Evolutionary conservation across 2,113 vertebrate species (phyloP).

Genomic region (Phalacrocorax aristotelis): DNA sequence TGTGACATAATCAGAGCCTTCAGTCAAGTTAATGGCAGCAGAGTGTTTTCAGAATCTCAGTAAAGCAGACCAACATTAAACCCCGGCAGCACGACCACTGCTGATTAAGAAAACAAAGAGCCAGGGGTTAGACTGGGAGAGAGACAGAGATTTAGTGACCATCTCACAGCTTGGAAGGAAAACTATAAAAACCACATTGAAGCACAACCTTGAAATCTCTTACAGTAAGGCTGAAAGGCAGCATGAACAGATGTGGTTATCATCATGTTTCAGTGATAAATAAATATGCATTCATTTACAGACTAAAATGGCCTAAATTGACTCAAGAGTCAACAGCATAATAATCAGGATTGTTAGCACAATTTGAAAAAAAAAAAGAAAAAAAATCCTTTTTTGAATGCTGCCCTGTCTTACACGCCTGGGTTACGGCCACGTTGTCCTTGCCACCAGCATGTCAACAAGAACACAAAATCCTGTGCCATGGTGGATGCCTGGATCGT

Average conservation of each 20-base stretch:
- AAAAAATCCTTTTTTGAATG: background rate
- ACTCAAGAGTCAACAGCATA: background rate
- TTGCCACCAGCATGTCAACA: background rate
- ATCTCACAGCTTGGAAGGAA: background rate
- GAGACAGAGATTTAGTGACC: background rate
- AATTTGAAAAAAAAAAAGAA: background rate
- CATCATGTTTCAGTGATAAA: background rate
- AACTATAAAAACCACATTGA: background rate
- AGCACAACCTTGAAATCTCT: background rate
- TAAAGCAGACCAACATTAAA: background rate
- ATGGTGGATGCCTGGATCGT: background rate
- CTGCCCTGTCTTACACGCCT: background rate
- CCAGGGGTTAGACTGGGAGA: background rate
- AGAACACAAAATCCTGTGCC: background rate
- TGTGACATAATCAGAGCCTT: background rate
- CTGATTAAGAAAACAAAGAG: background rate
- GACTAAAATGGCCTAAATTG: background rate
- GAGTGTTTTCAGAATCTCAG: background rate
- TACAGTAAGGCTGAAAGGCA: background rate
- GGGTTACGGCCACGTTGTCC: background rate
- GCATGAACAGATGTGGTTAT: background rate
- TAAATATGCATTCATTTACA: background rate
- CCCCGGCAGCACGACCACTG: background rate
- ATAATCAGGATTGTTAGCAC: background rate
- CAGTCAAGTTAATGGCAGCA: background rate